Evolutionary conservation across 2,797 vertebrate species (phyloP).

Genomic region (Urocyon cinereoargenteus): DNA sequence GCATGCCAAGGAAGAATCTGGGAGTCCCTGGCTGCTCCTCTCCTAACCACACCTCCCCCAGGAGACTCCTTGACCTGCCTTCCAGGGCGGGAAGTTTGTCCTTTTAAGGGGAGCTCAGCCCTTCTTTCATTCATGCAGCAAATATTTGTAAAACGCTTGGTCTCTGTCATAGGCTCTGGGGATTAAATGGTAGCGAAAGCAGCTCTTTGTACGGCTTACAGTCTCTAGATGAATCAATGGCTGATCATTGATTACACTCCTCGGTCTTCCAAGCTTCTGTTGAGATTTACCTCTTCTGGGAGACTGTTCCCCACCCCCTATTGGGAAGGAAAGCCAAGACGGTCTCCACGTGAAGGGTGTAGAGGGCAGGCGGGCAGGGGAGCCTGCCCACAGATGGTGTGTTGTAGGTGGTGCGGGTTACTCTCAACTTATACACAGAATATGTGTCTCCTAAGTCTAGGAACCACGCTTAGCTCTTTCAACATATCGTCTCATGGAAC

Average conservation of each 20-base stretch:
- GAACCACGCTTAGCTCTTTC: not conserved
- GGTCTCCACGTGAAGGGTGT: not conserved
- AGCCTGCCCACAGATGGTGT: not conserved
- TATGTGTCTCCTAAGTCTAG: not conserved
- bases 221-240: not conserved
- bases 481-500: not conserved
- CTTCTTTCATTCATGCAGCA: not conserved
- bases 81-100: not conserved
- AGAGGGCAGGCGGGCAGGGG: not conserved
- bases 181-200: not conserved
- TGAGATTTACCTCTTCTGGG: not conserved
- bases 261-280: constrained; percentile 4
- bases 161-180: not conserved
- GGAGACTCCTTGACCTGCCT: not conserved
- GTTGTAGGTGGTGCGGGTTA: not conserved
- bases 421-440: not conserved
- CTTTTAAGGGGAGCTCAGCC: not conserved
- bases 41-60: not conserved
- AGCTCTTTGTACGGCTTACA: not conserved
- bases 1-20: constrained; percentile 51
- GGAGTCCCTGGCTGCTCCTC: not conserved
- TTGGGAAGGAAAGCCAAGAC: not conserved
- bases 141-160: not conserved
- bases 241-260: not conserved
- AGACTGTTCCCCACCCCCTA: not conserved